Evolutionary conservation across 1,140 invertebrate species (phyloP), one percentile per base, ranked within the genome.

Genomic region (Drosophila asahinai): DNA sequence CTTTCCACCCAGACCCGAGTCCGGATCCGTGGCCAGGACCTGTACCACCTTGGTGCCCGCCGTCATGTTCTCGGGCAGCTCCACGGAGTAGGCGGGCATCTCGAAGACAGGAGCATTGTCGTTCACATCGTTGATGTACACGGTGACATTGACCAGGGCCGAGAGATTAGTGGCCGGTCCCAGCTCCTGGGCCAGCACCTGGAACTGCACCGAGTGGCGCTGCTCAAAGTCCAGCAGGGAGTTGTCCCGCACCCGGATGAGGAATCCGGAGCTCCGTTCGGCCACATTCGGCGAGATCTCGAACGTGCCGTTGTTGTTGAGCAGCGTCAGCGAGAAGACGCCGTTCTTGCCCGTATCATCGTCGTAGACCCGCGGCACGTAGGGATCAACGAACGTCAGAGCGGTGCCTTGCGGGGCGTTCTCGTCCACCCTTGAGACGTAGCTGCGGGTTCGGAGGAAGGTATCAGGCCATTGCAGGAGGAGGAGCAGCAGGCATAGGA

Each of bases 281-380:
- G 96, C 97, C n/a, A 97, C 96, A n/a, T 95, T 95, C 0, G 98
- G 98, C n/a, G 95, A 94, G 57, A 98, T 96, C 92, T 98, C 96
- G 92, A 98, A 98, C 3, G 97, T 97, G 17, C 96, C 96, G 92
- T 97, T 97, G 90, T 98, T 97, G 64, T 96, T 96, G 17, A 96
- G 94, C 61, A 98, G 91, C 43, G 95, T 95, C 8, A 98, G 92
- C 5, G 96, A 95, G 90, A 98, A 97, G 5, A 98, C 96, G 22
- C 97, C 97, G 86, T 97, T 97, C 83, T 97, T 96, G 11, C 95
- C 97, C 87, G 95, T 95, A 86, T 96, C 96, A 77, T 96, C 96
- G 80, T 97, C 96, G 62, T 95, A 96, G 12, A 97, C 96, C 93
- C 94, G 95, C 3, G 96, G 95, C 38, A 94, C 94, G 91, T 96